These are phyloP conservation scores for Thyatira batis DNA, from an alignment of 2,888 invertebrate genomes.

Conservation along the genomic window DNA sequence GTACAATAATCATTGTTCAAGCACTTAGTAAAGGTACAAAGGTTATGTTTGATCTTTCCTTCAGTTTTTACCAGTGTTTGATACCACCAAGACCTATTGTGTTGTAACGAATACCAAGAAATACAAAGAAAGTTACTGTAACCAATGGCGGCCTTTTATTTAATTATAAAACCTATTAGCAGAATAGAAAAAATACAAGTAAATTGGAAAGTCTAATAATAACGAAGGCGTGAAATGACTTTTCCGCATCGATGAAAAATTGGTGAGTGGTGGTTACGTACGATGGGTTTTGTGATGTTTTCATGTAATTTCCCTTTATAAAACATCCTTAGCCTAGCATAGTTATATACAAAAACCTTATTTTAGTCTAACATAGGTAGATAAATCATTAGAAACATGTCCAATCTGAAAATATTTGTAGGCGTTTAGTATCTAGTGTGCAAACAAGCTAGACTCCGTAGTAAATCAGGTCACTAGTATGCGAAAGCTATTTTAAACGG, in stretches of 20 bases:
- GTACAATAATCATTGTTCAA: background rate
- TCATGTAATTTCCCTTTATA: background rate
- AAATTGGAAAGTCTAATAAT: constrained; percentile 29
- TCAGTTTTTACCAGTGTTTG: background rate
- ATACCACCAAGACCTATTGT: background rate
- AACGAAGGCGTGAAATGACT: constrained; percentile 50
- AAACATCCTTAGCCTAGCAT: too few species aligned
- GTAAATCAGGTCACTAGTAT: background rate
- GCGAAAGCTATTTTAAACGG: background rate
- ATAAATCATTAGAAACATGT: too few species aligned
- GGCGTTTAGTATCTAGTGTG: too few species aligned
- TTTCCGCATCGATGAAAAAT: constrained; percentile 31
- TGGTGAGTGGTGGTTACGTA: constrained; percentile 1
- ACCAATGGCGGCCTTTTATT: background rate
- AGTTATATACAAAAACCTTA: too few species aligned
- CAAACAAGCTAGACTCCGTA: background rate
- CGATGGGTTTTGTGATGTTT: background rate
- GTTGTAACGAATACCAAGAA: background rate
- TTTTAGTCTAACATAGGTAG: too few species aligned
- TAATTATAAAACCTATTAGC: background rate
- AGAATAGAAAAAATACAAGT: constrained; percentile 3
- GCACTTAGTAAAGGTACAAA: background rate
- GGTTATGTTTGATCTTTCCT: background rate
- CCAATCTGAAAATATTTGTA: too few species aligned
- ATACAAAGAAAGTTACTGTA: background rate